Evolutionary conservation across 1,140 invertebrate species (phyloP), one percentile per base, ranked within the genome.

Genomic region (Calliopsis andreniformis): DNA sequence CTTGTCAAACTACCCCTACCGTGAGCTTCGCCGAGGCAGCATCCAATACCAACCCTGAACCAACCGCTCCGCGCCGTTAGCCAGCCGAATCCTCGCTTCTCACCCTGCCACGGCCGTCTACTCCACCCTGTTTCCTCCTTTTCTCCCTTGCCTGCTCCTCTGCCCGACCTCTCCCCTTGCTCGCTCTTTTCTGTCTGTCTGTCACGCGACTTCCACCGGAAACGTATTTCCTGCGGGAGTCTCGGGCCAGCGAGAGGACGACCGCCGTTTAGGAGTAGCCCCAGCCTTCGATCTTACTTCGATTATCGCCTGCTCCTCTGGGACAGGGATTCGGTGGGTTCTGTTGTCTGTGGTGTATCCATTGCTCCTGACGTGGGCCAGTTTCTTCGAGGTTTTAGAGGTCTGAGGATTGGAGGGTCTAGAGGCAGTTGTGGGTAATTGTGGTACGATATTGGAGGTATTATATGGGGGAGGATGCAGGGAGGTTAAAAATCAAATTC

Each of bases 1-100:
- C 84, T 90, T 92, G 91, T 92, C 91, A 92, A 91, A 91, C 90
- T 89, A 89, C 87, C 89, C 89, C 86, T 83, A 87, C 87, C 76
- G 80, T 49, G 61, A 39, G 49, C 55, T 61, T 56, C 67, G 58
- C 53, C 71, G 73, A 76, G 78, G 86, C 73, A 76, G 76, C 83
- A 88, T 89, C 90, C 90, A 92, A 91, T 91, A 89, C 89, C 87
- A 63, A 86, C 69, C 80, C 82, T 78, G 82, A 75, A 78, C 69
- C 80, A 78, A 43, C 71, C 35, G 30, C 59, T 62, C 49, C 71
- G 20, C 68, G 51, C 42, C 47, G 30, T 49, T 58, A 62, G 47
- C 71, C 30, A 43, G 30, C 59, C 82, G 56, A 80, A 83, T 71
- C 82, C 83, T 72, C 70, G 53, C 32, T 64, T 64, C 59, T 81